These are phyloP conservation scores for Mycetomoellerius zeteki DNA, from an alignment of 1,140 invertebrate genomes.

Conservation along the genomic window DNA sequence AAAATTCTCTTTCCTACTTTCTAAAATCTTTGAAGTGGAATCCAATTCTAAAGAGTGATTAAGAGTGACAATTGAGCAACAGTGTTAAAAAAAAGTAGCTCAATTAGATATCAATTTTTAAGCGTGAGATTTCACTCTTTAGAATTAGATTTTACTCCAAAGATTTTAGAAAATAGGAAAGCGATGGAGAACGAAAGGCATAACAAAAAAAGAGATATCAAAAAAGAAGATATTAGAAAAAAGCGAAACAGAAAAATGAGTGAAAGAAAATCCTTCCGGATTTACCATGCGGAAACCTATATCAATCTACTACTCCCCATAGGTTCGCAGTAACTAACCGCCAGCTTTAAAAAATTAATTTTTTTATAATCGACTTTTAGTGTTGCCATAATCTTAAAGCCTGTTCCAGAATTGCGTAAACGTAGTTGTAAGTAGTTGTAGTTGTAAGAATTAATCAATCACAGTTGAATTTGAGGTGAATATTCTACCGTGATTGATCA, in stretches of 20 bases:
- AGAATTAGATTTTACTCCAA: too few relatives aligned
- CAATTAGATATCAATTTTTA: too few relatives aligned
- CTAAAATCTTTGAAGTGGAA: too few relatives aligned
- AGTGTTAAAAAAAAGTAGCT: too few relatives aligned
- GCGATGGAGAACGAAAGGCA: not conserved
- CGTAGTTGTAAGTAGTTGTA: too few relatives aligned
- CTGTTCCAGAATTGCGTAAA: too few relatives aligned
- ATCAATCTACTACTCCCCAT: constrained; percentile 62
- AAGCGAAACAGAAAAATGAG: not conserved
- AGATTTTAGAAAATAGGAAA: not conserved
- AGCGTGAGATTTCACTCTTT: too few relatives aligned
- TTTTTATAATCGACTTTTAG: constrained; percentile 70
- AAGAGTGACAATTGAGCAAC: too few relatives aligned
- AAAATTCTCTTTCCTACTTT: not conserved
- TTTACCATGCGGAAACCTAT: constrained; percentile 74
- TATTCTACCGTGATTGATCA: too few relatives aligned
- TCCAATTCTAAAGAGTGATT: too few relatives aligned
- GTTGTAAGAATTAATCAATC: too few relatives aligned
- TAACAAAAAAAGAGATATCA: not conserved
- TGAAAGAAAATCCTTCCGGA: constrained; percentile 63
- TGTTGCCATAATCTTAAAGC: constrained; percentile 8
- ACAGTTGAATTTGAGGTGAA: too few relatives aligned
- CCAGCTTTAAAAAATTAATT: constrained; percentile 68
- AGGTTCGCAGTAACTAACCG: constrained; percentile 70
- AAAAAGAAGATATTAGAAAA: not conserved